Evolutionary conservation across 2,113 vertebrate species (phyloP), one percentile per base, ranked within the genome.

Genomic region (Seriola dumerili): DNA sequence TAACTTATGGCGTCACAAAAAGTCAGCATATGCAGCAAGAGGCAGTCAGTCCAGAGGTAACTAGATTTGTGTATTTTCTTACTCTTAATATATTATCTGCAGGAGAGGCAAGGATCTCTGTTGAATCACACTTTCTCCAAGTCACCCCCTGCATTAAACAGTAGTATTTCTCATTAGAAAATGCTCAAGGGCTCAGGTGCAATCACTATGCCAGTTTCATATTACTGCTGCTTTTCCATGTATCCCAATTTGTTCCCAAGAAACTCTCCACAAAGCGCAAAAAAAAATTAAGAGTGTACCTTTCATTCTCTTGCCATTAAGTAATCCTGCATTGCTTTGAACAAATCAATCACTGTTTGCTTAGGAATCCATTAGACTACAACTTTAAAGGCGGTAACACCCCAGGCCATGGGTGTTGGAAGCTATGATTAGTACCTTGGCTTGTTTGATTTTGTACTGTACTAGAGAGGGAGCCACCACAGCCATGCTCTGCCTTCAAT

Each of bases 331-430:
- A 19, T 70, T 50, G 5, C 55, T 48, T 71, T 72, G 38, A 82
- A 83, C 76, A 86, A 84, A 84, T 62, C 76, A 79, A 83, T 88
- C 62, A 76, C 29, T 8, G 40, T 70, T 74, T 69, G 75, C 52
- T 86, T 88, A 89, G 85, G 61, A 88, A 81, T 79, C 38, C 36
- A 87, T 86, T 89, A 84, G 32, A 65, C 83, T 80, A 77, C 65
- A 86, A 72, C 65, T 79, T n/a, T 76, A 80, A 75, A 76, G 40
- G 72, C 17, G 1, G 68, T 57, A 81, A 83, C 68, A 83, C 84
- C 83, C 38, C 4, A 0, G 72, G 87, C 76, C 71, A 78, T 57
- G 32, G 57, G 65, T 17, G 48, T 75, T 85, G 59, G 54, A 71
- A 83, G 65, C 40, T 52, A 86, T 83, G 62, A 91, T 88, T 72